These are phyloP conservation scores for Athalia circularis DNA, from an alignment of 2,888 invertebrate species.

Conservation along the genomic window DNA sequence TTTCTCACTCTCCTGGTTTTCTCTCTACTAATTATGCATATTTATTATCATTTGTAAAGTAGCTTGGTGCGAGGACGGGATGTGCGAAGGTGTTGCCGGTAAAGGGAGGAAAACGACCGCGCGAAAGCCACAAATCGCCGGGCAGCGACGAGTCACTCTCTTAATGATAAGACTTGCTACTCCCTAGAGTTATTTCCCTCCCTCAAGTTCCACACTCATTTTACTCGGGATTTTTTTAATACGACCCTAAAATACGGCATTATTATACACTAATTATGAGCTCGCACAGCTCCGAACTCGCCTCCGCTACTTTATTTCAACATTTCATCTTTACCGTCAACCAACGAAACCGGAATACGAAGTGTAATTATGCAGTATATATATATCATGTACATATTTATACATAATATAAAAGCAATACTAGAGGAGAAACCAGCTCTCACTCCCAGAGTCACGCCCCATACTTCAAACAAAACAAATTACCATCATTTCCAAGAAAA, in stretches of 20 bases:
- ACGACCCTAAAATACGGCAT: background rate
- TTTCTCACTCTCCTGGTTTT: background rate
- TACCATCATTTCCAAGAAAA: too few species aligned
- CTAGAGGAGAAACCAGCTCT: too few species aligned
- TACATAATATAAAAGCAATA: background rate
- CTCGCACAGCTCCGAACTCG: background rate
- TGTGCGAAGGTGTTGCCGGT: background rate
- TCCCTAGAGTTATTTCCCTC: background rate
- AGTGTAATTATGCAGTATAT: background rate
- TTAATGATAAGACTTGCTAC: background rate
- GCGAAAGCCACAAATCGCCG: slow-evolving; percentile 30
- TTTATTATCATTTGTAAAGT: slow-evolving; percentile 41
- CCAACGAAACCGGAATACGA: background rate
- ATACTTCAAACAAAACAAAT: too few species aligned
- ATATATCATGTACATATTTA: background rate
- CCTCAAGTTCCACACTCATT: slow-evolving; percentile 36
- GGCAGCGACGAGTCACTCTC: slow-evolving; percentile 20
- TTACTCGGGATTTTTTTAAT: background rate
- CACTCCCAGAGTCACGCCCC: too few species aligned
- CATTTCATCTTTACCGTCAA: background rate
- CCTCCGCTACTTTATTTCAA: background rate
- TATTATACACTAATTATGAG: background rate
- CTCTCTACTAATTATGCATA: slow-evolving; percentile 39
- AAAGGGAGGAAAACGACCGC: slow-evolving; percentile 2
- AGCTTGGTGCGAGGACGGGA: background rate